Evolutionary conservation across 2,888 invertebrate species (phyloP).

Genomic region (Ceraclea dissimilis): DNA sequence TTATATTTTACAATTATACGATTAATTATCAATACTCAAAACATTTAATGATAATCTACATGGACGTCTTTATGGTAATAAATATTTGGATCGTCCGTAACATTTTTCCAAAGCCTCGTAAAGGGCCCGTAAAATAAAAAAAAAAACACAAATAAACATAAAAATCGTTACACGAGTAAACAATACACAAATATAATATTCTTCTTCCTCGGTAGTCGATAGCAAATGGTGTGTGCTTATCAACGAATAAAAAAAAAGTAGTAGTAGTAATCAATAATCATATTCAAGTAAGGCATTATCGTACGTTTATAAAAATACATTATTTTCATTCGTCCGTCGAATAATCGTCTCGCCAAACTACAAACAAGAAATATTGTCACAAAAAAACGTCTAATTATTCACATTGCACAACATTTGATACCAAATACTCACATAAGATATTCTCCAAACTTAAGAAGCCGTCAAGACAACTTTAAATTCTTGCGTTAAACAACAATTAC

Average conservation of each 20-base stretch:
- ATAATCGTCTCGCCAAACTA: neutral
- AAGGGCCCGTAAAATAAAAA: conserved; percentile 19
- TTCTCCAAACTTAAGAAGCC: conserved; percentile 15
- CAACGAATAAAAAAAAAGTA: neutral
- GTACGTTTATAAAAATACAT: neutral
- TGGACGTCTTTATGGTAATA: conserved; percentile 27
- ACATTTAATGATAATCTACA: conserved; percentile 10
- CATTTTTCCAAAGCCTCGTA: conserved; percentile 16
- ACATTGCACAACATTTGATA: conserved; percentile 9
- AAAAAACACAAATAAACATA: conserved; percentile 19
- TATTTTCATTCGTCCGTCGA: neutral
- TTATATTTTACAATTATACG: neutral
- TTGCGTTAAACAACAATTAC: too few species aligned
- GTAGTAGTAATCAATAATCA: neutral
- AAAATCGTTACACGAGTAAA: neutral
- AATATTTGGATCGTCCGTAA: conserved; percentile 26
- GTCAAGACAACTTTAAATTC: too few species aligned
- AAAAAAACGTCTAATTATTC: neutral
- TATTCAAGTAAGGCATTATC: neutral
- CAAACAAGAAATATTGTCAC: neutral
- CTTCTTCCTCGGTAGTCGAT: conserved; percentile 7
- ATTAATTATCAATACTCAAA: neutral
- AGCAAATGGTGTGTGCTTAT: conserved; percentile 9
- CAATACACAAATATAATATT: neutral
- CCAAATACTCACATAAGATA: conserved; percentile 9